Evolutionary conservation across 2,797 vertebrate genomes (phyloP).

Genomic region (Alosa sapidissima): DNA sequence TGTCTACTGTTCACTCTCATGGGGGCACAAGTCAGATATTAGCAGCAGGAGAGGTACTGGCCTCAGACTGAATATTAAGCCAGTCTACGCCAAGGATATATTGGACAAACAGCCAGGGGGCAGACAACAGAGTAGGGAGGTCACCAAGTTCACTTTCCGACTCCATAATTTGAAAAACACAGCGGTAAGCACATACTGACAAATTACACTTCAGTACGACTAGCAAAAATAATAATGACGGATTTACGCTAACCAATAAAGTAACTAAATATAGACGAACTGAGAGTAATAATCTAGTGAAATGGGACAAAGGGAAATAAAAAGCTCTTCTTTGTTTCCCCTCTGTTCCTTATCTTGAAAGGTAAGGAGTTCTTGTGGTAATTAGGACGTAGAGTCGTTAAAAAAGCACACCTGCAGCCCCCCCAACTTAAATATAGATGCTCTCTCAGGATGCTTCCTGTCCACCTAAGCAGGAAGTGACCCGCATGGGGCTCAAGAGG

Average conservation of each 20-base stretch:
- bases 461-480: slow-evolving; percentile 5
- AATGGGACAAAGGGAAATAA: neutral
- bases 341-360: neutral
- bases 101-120: neutral
- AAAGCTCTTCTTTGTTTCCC: neutral
- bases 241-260: neutral
- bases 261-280: neutral
- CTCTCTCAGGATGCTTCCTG: slow-evolving; percentile 5
- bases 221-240: neutral
- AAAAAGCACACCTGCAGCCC: neutral
- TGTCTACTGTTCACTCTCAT: neutral
- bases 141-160: neutral
- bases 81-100: neutral
- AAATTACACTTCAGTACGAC: neutral
- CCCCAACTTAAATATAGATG: neutral
- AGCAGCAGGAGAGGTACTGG: neutral
- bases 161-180: neutral
- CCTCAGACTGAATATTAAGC: neutral
- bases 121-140: neutral
- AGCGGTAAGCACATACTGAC: neutral
- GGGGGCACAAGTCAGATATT: neutral
- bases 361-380: neutral
- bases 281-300: neutral
- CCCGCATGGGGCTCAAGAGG: neutral
- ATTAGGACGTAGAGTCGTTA: neutral